These are phyloP conservation scores for Pagrus major DNA, from an alignment of 2,113 vertebrate species.

Conservation along the genomic window DNA sequence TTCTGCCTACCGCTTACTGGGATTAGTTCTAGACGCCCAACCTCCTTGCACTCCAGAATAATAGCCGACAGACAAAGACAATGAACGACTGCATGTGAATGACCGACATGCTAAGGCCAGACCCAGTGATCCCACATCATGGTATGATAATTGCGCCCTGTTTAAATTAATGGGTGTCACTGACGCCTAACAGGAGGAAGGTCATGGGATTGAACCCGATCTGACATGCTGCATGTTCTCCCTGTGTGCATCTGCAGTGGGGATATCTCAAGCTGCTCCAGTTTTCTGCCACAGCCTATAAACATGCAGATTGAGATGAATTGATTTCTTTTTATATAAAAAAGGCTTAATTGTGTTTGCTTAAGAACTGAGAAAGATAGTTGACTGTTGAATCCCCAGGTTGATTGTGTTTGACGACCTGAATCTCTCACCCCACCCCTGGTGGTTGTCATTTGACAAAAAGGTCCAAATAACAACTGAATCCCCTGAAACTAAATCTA, in stretches of 20 bases:
- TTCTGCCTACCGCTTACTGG: constrained; percentile 2
- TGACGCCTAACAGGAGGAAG: neutral
- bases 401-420: no score
- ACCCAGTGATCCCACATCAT: neutral
- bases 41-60: neutral
- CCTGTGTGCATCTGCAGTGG: neutral
- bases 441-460: no score
- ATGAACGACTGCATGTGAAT: constrained; percentile 3
- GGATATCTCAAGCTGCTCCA: neutral
- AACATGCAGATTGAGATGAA: neutral
- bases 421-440: no score
- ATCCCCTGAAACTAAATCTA: neutral
- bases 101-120: neutral
- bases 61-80: neutral
- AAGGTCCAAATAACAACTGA: no score
- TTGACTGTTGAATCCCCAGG: no score
- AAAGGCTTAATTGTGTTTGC: neutral
- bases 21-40: neutral
- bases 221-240: neutral
- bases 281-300: neutral
- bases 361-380: no score
- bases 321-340: neutral
- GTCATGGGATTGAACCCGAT: neutral
- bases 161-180: constrained; percentile 16
- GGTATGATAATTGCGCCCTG: neutral